These are phyloP conservation scores for Eupleurogrammus muticus DNA, from an alignment of 2,797 vertebrate genomes.

Conservation along the genomic window DNA sequence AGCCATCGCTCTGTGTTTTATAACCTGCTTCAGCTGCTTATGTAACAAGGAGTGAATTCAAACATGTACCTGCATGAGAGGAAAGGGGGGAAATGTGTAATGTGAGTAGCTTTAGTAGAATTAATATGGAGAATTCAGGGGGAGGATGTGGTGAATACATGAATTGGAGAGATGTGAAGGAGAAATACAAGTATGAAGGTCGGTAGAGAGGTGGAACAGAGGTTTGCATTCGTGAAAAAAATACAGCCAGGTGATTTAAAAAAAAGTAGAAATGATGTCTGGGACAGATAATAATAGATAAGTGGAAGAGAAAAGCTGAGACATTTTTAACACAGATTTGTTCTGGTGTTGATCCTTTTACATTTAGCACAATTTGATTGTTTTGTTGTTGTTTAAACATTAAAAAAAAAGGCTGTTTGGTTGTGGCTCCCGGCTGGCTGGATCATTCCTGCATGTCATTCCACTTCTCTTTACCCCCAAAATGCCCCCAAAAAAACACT, in stretches of 20 bases:
- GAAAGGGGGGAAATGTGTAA: neutral
- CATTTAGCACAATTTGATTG: no score
- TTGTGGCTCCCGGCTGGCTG: no score
- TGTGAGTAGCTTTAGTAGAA: neutral
- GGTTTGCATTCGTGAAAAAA: neutral
- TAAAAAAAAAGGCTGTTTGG: no score
- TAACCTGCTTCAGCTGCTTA: slow-evolving; percentile 12
- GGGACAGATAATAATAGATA: no score
- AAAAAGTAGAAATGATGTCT: neutral
- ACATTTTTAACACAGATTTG: neutral
- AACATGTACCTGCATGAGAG: slow-evolving; percentile 6
- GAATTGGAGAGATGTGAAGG: slow-evolving; percentile 1
- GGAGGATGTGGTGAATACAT: neutral
- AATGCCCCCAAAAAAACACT: no score
- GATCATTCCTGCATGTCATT: no score
- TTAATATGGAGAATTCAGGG: neutral
- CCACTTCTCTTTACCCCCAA: no score
- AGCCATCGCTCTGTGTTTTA: slow-evolving; percentile 28
- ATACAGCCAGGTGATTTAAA: neutral
- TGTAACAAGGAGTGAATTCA: slow-evolving; percentile 10
- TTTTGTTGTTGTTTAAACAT: no score
- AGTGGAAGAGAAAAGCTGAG: neutral
- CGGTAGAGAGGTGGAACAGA: neutral
- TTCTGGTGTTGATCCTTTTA: no score
- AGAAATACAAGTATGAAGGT: neutral